Evolutionary conservation across 2,113 vertebrate genomes (phyloP).

Genomic region (Oenanthe oenanthe): DNA sequence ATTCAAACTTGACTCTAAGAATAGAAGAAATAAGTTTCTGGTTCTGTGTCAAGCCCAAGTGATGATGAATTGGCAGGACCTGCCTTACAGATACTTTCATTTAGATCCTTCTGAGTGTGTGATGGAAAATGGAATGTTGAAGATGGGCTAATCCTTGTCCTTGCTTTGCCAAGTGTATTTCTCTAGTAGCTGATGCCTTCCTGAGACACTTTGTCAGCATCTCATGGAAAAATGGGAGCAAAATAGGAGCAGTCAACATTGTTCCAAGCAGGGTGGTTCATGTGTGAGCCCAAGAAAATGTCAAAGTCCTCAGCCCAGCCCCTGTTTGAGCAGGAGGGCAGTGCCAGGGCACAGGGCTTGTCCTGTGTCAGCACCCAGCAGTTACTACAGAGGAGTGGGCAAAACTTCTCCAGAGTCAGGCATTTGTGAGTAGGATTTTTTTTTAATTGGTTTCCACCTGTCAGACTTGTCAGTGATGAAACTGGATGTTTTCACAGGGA

Average conservation of each 20-base stretch:
- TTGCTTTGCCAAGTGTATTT: not conserved
- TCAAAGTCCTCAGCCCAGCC: not conserved
- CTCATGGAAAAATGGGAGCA: not conserved
- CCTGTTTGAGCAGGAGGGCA: not conserved
- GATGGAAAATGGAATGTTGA: not conserved
- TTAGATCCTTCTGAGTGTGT: not conserved
- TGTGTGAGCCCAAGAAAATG: not conserved
- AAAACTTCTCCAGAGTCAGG: not conserved
- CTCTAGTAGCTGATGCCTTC: not conserved
- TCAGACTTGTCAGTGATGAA: conserved; percentile 52
- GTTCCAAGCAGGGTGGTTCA: not conserved
- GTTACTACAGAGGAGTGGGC: not conserved
- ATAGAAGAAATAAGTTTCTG: not conserved
- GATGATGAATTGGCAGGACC: not conserved
- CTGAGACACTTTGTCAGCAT: not conserved
- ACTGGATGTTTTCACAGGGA: conserved; percentile 37
- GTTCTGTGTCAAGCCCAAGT: not conserved
- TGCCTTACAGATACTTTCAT: not conserved
- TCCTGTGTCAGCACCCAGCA: not conserved
- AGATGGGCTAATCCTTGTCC: not conserved
- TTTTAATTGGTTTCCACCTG: conserved; percentile 33
- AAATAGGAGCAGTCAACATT: not conserved
- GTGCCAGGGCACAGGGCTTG: not conserved
- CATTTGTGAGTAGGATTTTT: not conserved
- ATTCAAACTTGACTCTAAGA: not conserved